Evolutionary conservation across 2,888 invertebrate genomes (phyloP).

Genomic region (Thymelicus sylvestris): DNA sequence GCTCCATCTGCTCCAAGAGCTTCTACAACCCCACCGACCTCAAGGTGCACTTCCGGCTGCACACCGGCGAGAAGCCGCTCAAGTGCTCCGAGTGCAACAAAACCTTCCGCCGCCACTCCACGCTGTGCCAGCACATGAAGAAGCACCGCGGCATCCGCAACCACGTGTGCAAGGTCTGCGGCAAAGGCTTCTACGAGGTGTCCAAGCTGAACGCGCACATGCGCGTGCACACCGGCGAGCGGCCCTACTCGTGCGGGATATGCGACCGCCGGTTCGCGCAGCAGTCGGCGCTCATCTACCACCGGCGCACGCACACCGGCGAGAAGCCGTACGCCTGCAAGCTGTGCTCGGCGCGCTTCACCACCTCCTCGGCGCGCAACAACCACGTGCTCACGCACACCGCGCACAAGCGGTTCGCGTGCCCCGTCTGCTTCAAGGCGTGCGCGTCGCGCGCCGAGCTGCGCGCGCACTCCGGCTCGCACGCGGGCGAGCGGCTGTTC

Average conservation of each 20-base stretch:
- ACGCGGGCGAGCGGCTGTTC: constrained; percentile 78
- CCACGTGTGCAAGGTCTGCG: constrained; percentile 76
- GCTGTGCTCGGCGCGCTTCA: constrained; percentile 74
- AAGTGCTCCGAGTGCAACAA: constrained; percentile 80
- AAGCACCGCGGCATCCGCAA: constrained; percentile 80
- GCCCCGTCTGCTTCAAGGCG: constrained; percentile 75
- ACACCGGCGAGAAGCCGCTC: constrained; percentile 80
- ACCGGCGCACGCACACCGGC: constrained; percentile 80
- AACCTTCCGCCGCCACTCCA: constrained; percentile 80
- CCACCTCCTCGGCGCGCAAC: constrained; percentile 79
- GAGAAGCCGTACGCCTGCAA: constrained; percentile 81
- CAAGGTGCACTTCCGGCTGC: constrained; percentile 82
- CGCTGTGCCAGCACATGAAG: constrained; percentile 82
- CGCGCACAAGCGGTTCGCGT: constrained; percentile 75
- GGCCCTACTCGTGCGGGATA: constrained; percentile 78
- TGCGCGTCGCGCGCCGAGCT: constrained; percentile 77
- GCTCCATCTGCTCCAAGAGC: constrained; percentile 83
- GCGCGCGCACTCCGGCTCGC: constrained; percentile 70
- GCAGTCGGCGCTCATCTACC: constrained; percentile 81
- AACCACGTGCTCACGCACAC: constrained; percentile 79
- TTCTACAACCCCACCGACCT: constrained; percentile 85
- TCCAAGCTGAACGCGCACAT: constrained; percentile 81
- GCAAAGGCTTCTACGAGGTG: constrained; percentile 80
- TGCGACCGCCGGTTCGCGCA: constrained; percentile 80
- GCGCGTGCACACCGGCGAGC: constrained; percentile 81